phyloP scores from a whole-genome alignment of 2,797 vertebrate species.

The Poeciliopsis presidionis region DNA sequence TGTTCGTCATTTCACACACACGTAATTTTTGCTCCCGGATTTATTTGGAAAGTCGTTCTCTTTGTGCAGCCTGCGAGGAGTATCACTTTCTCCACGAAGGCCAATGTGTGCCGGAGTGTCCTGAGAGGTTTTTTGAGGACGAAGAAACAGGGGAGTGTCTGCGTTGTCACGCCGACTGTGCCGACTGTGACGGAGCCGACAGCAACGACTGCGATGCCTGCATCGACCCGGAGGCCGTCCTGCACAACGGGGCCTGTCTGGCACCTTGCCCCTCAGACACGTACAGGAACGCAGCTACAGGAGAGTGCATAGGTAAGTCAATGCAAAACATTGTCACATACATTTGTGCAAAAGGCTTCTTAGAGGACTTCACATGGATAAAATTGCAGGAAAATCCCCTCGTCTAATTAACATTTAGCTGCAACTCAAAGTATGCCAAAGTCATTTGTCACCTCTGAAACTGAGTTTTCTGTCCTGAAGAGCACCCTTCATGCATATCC shows the following conservation, averaged over 20 bases:
- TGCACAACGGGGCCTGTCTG: constrained; percentile 83
- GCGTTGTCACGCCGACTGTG: constrained; percentile 84
- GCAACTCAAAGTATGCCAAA: constrained; percentile 15
- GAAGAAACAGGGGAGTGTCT: constrained; percentile 71
- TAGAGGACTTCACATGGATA: neutral
- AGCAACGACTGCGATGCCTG: constrained; percentile 83
- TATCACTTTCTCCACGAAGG: constrained; percentile 81
- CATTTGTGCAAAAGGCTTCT: neutral
- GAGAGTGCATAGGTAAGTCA: constrained; percentile 83
- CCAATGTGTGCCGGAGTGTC: constrained; percentile 83
- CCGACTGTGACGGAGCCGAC: constrained; percentile 82
- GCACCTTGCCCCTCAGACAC: constrained; percentile 80
- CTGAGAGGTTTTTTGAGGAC: constrained; percentile 81
- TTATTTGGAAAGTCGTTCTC: constrained; percentile 7
- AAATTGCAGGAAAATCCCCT: neutral
- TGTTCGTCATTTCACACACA: constrained; percentile 3
- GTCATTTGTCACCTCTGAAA: constrained; percentile 18
- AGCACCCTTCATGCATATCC: constrained; percentile 32
- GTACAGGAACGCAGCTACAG: constrained; percentile 74
- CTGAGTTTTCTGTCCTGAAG: constrained; percentile 39
- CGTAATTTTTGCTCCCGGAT: constrained; percentile 13
- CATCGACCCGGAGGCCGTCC: constrained; percentile 30
- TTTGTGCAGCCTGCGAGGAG: constrained; percentile 82
- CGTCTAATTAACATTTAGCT: neutral
- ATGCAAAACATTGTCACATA: neutral